Percentiles rank a stretch among this genome's conserved stretches.
Evolutionary conservation across 2,113 vertebrate species (phyloP).

Genomic region (Pantherophis guttatus): DNA sequence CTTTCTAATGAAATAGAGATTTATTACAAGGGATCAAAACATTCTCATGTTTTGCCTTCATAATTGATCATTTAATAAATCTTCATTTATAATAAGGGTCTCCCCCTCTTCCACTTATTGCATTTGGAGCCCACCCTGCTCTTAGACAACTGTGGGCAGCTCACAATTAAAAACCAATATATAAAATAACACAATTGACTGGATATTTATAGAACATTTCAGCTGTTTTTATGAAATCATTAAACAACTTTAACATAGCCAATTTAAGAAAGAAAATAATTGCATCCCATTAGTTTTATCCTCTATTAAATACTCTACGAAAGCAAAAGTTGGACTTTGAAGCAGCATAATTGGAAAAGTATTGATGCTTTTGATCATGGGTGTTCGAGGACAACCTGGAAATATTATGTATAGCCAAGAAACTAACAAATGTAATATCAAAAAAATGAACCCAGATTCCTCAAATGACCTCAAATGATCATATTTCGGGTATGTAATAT

Average conservation of each 20-base stretch:
- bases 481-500: neutral
- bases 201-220: neutral
- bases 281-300: neutral
- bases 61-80: neutral
- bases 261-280: neutral
- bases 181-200: neutral
- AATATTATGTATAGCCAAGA: neutral
- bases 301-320: neutral
- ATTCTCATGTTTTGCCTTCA: neutral
- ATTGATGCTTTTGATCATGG: neutral
- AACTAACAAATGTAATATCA: neutral
- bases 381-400: neutral
- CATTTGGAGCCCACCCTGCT: neutral
- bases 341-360: too few species aligned
- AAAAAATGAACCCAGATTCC: neutral
- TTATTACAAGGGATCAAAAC: neutral
- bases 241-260: neutral
- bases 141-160: neutral
- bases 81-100: neutral
- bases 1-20: neutral
- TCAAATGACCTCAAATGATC: neutral
- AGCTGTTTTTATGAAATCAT: neutral
- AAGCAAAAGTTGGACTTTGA: neutral
- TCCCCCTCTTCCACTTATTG: neutral
- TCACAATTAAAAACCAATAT: neutral